Conservation (phyloP, 2,797 vertebrate species). For the Enteromius afrohamiltoni region DNA sequence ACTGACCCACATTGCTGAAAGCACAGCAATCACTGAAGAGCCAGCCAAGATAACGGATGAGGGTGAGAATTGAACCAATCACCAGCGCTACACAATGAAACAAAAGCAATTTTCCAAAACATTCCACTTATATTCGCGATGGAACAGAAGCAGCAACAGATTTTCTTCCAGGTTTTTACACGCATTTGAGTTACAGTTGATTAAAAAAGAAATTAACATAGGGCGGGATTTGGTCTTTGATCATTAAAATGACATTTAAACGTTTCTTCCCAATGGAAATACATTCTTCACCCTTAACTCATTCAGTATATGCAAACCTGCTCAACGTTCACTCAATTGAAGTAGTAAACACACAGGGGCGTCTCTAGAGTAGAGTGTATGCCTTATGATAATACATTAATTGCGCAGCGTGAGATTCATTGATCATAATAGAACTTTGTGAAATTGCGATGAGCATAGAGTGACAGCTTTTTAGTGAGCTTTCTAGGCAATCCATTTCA, state of each 20-base stretch:
- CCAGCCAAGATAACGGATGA: constrained; percentile 73
- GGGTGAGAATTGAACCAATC: constrained; percentile 74
- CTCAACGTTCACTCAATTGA: too few species aligned
- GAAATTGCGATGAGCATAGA: too few species aligned
- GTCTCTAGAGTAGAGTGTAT: too few species aligned
- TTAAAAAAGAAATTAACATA: not conserved
- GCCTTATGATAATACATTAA: too few species aligned
- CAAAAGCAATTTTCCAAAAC: not conserved
- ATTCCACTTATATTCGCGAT: not conserved
- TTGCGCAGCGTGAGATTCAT: too few species aligned
- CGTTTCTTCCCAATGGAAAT: not conserved
- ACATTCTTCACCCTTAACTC: not conserved
- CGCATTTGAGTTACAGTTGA: not conserved
- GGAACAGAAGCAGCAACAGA: not conserved
- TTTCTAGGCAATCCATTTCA: too few species aligned
- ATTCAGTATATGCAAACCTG: too few species aligned
- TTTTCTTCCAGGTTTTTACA: too few species aligned
- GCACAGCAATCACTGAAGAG: constrained; percentile 68
- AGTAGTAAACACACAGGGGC: too few species aligned
- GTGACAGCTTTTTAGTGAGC: too few species aligned
- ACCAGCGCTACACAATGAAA: not conserved
- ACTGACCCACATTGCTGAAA: constrained; percentile 74
- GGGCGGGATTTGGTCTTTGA: not conserved
- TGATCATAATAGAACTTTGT: too few species aligned
- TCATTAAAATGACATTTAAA: not conserved